Evolutionary conservation across 2,113 vertebrate species (phyloP), one percentile per base, ranked within the genome.

Genomic region (Passer montanus): DNA sequence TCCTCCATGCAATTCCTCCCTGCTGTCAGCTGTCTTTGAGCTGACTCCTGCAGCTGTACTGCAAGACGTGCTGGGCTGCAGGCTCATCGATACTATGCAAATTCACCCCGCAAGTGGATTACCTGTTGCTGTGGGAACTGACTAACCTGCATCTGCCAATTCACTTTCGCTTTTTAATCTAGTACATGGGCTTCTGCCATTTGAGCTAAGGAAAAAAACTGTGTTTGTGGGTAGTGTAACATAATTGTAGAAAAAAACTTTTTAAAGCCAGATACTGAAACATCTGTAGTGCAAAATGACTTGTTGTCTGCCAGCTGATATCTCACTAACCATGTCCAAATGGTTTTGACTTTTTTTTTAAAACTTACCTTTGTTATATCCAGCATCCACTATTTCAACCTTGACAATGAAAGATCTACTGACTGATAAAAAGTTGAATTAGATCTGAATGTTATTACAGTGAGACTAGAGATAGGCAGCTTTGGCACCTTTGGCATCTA

Each of bases 161-260:
- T n/a, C n/a, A n/a, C n/a, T n/a, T n/a, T n/a, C n/a, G n/a, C n/a
- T n/a, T 92, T 90, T 92, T 1, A 60, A 70, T 55, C 82, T 30
- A 77, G 87, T 69, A 90, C 53, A 85, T 53, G 55, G 70, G 63
- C 63, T 94, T 95, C 92, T 95, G 82, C 18, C 62, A 85, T 85
- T 90, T 88, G 75, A 90, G 73, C 85, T 80, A 87, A 85, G 41
- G 49, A n/a, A 24, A 93, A 73, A 95, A 93, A 49, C 41, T 63
- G 44, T 33, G 16, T 83, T 85, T 86, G 84, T 87, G 74, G 66
- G 67, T 76, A 88, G 16, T 49, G 64, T n/a, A 83, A 73, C 37
- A 16, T 87, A 95, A 94, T 69, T 76, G 31, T 78, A 93, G 88
- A 70, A 92, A 76, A 94, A 83, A 95, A 75, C 46, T 58, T 72